Conservation (phyloP, 2,888 invertebrate species). For the Tipula confusa region DNA sequence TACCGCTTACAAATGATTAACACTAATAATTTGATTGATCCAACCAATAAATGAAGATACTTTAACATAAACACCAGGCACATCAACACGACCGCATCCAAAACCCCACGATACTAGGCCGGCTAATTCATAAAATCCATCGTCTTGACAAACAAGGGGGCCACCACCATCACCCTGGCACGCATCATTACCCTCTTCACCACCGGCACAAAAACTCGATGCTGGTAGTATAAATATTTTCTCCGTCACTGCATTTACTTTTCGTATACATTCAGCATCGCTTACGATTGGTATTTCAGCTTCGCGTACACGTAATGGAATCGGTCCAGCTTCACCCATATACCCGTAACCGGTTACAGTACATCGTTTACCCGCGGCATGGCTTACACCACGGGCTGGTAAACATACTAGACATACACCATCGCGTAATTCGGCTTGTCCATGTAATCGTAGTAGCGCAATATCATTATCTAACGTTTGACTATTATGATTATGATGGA, state of each 20-base stretch:
- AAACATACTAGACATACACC: slow-evolving; percentile 71
- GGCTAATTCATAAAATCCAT: slow-evolving; percentile 87
- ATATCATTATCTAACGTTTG: slow-evolving; percentile 93
- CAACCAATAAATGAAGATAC: slow-evolving; percentile 93
- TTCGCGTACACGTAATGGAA: slow-evolving; percentile 81
- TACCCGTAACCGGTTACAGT: slow-evolving; percentile 93
- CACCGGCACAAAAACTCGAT: slow-evolving; percentile 91
- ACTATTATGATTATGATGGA: slow-evolving; percentile 93
- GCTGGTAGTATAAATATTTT: slow-evolving; percentile 91
- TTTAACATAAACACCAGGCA: slow-evolving; percentile 95
- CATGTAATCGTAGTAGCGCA: slow-evolving; percentile 81
- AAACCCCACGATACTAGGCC: slow-evolving; percentile 95
- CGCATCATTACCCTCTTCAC: slow-evolving; percentile 87
- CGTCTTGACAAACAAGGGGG: slow-evolving; percentile 86
- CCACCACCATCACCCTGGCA: slow-evolving; percentile 96
- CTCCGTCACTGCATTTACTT: slow-evolving; percentile 91
- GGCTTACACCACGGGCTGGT: slow-evolving; percentile 82
- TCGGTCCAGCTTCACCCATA: slow-evolving; percentile 93
- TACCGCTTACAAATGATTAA: slow-evolving; percentile 71
- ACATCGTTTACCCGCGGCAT: slow-evolving; percentile 84
- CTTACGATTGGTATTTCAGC: slow-evolving; percentile 90
- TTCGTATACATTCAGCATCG: slow-evolving; percentile 85
- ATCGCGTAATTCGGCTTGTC: slow-evolving; percentile 82
- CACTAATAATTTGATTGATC: slow-evolving; percentile 96
- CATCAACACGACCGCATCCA: slow-evolving; percentile 87